Percentiles rank a stretch among this genome's conserved stretches.
phyloP scores from a whole-genome alignment of 2,797 vertebrate species.

The Chlorospingus flavigularis region DNA sequence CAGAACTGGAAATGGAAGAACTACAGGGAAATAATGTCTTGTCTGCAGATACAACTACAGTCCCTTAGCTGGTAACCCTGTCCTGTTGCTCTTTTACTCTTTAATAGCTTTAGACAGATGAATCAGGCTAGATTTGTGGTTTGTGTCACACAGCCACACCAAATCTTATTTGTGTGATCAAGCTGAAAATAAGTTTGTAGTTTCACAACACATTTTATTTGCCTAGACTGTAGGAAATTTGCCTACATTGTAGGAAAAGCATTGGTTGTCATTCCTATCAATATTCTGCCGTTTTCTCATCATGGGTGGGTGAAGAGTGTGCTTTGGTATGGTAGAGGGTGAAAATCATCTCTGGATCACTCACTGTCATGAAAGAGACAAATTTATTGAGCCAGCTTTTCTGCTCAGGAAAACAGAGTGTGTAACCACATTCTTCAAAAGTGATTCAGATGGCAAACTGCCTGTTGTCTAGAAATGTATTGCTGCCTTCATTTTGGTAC shows the following conservation, averaged over 20 bases:
- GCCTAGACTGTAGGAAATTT: not conserved
- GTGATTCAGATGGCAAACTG: not conserved
- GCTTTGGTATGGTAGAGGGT: not conserved
- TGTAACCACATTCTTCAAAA: not conserved
- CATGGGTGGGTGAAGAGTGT: not conserved
- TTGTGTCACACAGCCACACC: rapidly evolving
- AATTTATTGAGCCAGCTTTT: not conserved
- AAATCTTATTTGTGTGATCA: not conserved
- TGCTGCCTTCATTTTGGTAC: not conserved
- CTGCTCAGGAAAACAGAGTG: not conserved
- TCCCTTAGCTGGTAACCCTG: not conserved
- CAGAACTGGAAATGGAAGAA: not conserved
- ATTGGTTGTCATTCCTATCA: not conserved
- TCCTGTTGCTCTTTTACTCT: not conserved
- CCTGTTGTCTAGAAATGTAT: not conserved
- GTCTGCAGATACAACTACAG: not conserved
- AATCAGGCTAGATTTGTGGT: not conserved
- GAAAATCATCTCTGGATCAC: not conserved
- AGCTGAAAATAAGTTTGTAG: not conserved
- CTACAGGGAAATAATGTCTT: not conserved
- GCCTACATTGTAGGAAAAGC: not conserved
- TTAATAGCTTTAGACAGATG: not conserved
- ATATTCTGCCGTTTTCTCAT: not conserved
- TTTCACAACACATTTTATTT: not conserved
- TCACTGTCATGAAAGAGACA: not conserved